Evolutionary conservation across 2,888 invertebrate species (phyloP), one percentile per base, ranked within the genome.

Genomic region (Luperina nickerlii): DNA sequence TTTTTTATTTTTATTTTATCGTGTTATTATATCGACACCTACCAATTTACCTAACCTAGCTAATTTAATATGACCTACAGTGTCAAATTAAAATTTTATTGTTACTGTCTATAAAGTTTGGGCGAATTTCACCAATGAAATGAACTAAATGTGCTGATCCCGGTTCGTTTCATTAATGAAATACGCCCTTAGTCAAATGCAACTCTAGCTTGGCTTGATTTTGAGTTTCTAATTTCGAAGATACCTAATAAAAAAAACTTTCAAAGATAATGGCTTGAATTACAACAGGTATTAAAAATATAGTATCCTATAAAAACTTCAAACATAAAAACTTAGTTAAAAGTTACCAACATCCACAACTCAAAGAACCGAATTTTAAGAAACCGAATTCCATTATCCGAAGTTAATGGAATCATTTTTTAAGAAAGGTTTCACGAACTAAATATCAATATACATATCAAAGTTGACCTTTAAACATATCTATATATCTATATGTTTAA

Each of bases 261-360:
- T 71, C 18, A 51, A 78, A 75, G 73, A 78, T 79, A 78, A 82
- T 74, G 75, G 76, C 71, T 87, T 81, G 60, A 72, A 79, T 38
- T 78, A 89, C 78, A 74, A 69, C 76, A 70, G 54, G 54, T 80
- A 76, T 82, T 70, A 76, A 82, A 89, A 81, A 79, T 87, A 76
- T 75, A 78, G 73, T 76, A 80, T 76, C 62, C 68, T 70, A 79
- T 88, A 77, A 83, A 89, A 88, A 88, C 80, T 85, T 81, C 32
- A 63, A 15, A 69, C 82, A 65, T 88, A 83, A 88, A 89, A 87
- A 83, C 65, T 79, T 77, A 72, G 63, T 78, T 76, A 80, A 81
- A 86, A 85, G 68, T 77, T 83, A 27, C 57, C 51, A 78, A 81
- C 79, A 85, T 80, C 87, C 89, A 79, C 79, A 82, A 81, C 79